These are phyloP conservation scores for Haemorhous mexicanus DNA, from an alignment of 2,113 vertebrate genomes.

Conservation along the genomic window DNA sequence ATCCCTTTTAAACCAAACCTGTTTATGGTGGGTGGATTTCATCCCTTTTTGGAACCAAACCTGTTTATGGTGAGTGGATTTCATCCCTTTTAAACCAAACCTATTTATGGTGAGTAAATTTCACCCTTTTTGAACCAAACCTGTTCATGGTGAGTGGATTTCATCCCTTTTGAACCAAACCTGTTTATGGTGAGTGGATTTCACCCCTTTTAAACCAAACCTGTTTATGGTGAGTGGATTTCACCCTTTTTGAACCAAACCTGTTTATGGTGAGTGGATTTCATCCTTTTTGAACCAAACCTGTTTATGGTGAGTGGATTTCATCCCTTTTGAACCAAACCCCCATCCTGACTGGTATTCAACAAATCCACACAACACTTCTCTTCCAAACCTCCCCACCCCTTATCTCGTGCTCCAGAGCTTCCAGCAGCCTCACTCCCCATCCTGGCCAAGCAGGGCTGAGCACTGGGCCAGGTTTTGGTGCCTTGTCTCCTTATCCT, in stretches of 20 bases:
- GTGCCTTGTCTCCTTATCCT: background rate
- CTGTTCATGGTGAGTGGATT: too few species aligned
- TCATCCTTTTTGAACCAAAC: too few species aligned
- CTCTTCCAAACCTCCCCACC: background rate
- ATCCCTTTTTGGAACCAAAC: too few species aligned
- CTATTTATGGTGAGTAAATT: background rate
- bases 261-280: too few species aligned
- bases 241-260: background rate
- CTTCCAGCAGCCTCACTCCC: background rate
- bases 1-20: too few species aligned
- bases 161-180: too few species aligned
- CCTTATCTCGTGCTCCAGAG: rapidly evolving
- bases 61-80: too few species aligned
- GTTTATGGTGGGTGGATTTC: too few species aligned
- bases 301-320: rapidly evolving
- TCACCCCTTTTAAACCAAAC: too few species aligned
- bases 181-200: rapidly evolving
- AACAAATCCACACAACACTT: background rate
- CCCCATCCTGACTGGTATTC: rapidly evolving
- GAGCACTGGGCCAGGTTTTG: rapidly evolving
- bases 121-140: background rate
- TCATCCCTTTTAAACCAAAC: too few species aligned
- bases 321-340: background rate
- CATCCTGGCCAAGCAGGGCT: background rate
- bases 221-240: background rate